phyloP scores from a whole-genome alignment of 1,140 invertebrate species.

The Platyscapa corneri region DNA sequence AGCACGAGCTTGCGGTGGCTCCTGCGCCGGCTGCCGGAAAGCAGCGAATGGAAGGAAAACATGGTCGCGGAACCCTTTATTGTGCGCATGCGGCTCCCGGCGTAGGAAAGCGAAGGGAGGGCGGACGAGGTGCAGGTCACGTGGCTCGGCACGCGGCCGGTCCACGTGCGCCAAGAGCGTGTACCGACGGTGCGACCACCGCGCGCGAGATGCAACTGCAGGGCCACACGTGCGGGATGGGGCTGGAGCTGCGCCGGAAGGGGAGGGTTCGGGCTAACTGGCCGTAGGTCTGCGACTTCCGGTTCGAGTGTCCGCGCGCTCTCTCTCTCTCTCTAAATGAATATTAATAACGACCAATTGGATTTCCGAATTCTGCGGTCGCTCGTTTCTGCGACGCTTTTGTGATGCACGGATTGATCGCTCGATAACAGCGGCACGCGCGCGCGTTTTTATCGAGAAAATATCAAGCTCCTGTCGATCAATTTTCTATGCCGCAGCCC shows the following conservation, averaged over 20 bases:
- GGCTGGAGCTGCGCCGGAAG: background rate
- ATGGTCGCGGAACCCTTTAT: conserved; percentile 57
- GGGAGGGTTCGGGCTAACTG: background rate
- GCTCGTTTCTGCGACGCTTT: too few relatives aligned
- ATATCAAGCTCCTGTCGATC: too few relatives aligned
- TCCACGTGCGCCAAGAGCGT: conserved; percentile 44
- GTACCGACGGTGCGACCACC: conserved; percentile 10
- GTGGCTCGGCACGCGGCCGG: conserved; percentile 59
- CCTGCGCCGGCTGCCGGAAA: conserved; percentile 14
- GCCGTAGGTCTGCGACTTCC: background rate
- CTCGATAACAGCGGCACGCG: too few relatives aligned
- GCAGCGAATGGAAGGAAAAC: conserved; percentile 61
- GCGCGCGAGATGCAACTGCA: conserved; percentile 27
- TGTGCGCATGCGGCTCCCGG: background rate
- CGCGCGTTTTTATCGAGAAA: too few relatives aligned
- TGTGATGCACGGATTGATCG: too few relatives aligned
- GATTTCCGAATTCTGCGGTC: background rate
- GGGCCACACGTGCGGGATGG: conserved; percentile 22
- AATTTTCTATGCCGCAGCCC: too few relatives aligned
- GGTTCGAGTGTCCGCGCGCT: background rate
- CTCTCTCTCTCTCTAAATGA: too few relatives aligned
- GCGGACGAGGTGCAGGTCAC: conserved; percentile 57
- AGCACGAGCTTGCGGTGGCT: background rate
- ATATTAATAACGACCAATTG: background rate
- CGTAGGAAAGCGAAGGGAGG: background rate